Percentiles rank a stretch among this genome's conserved stretches.
phyloP scores from a whole-genome alignment of 2,113 vertebrate species.

The Chamaetylas fuelleborni region DNA sequence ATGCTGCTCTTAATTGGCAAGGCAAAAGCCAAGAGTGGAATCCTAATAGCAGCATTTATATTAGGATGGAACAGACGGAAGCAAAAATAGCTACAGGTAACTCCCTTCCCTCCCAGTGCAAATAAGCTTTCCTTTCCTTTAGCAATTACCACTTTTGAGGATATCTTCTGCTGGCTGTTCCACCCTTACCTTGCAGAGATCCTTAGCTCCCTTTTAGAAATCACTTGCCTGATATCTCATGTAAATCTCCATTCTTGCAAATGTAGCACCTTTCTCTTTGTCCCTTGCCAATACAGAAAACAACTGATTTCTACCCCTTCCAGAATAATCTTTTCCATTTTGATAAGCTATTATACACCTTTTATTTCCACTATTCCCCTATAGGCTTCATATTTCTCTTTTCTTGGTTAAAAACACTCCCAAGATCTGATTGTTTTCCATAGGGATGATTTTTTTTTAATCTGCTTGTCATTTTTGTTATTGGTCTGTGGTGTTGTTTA shows the following conservation, averaged over 20 bases:
- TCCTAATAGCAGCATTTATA: background rate
- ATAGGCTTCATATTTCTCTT: background rate
- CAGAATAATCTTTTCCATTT: background rate
- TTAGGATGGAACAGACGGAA: background rate
- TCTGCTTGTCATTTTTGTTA: background rate
- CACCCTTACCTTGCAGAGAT: background rate
- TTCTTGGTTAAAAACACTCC: background rate
- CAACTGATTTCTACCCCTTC: background rate
- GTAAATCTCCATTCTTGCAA: background rate
- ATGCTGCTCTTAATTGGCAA: background rate
- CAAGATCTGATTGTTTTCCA: background rate
- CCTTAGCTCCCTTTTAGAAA: background rate
- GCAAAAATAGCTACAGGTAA: background rate
- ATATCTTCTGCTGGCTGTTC: background rate
- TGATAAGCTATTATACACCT: background rate
- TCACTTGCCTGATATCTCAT: background rate
- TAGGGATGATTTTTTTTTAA: background rate
- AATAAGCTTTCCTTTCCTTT: background rate
- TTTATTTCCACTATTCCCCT: background rate
- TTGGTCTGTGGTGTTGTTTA: background rate
- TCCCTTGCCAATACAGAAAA: background rate
- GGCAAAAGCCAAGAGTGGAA: background rate
- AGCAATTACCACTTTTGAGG: background rate
- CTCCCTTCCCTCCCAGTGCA: background rate
- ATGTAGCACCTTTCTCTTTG: background rate